Percentiles rank a stretch among this genome's conserved stretches.
Conservation (phyloP, 1,140 invertebrate genomes). For the Bombus impatiens region DNA sequence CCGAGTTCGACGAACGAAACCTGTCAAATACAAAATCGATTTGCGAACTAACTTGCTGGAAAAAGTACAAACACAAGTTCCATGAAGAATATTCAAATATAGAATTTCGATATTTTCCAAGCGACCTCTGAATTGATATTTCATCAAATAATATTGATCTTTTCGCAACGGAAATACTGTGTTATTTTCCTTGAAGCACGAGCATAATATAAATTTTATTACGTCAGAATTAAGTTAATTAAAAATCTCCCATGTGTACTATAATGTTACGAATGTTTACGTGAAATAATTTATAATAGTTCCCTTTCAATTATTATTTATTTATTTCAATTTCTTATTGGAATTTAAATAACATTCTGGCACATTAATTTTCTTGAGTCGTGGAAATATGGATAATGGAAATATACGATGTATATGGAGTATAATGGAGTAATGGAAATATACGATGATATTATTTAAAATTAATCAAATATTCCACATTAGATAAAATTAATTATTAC, state of each 20-base stretch:
- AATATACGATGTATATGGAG: too few species aligned
- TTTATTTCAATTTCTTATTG: background rate
- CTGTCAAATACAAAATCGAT: conserved; percentile 50
- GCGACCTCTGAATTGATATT: background rate
- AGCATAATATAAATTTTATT: too few species aligned
- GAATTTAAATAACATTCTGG: background rate
- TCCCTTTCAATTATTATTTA: background rate
- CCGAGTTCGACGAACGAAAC: conserved; percentile 39
- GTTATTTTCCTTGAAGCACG: background rate
- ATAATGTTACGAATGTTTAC: too few species aligned
- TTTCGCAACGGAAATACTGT: background rate
- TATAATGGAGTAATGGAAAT: too few species aligned
- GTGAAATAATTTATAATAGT: too few species aligned
- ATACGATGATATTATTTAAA: too few species aligned
- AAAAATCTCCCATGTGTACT: too few species aligned
- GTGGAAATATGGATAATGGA: too few species aligned
- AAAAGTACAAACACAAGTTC: conserved; percentile 9
- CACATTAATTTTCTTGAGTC: background rate
- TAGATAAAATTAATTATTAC: too few species aligned
- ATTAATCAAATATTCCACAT: too few species aligned
- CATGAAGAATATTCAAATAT: background rate
- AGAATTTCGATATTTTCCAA: background rate
- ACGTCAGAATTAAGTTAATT: too few species aligned
- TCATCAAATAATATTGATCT: background rate
- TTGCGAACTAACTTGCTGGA: background rate